A percentile compares a stretch with the other conserved stretches of the same genome.
Evolutionary conservation across 2,888 invertebrate genomes (phyloP).

Genomic region (Buathra laborator): DNA sequence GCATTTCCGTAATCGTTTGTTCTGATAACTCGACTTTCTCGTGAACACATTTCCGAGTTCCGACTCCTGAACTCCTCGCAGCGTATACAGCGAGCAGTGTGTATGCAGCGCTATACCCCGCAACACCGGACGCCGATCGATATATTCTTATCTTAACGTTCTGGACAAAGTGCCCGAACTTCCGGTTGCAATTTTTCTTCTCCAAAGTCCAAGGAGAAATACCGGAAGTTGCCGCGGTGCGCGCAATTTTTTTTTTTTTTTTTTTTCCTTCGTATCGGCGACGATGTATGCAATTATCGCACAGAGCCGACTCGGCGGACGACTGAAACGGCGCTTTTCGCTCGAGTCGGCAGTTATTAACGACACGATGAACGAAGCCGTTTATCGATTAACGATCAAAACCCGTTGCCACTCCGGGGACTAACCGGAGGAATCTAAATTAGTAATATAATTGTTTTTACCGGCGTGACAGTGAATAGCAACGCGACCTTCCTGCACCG

Average conservation of each 20-base stretch:
- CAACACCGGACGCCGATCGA: slow-evolving; percentile 46
- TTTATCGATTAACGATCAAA: slow-evolving; percentile 41
- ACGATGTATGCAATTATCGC: slow-evolving; percentile 1
- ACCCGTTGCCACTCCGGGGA: background rate
- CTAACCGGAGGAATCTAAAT: slow-evolving; percentile 17
- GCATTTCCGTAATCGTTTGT: too few species aligned
- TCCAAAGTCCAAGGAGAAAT: slow-evolving; percentile 24
- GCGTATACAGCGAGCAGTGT: background rate
- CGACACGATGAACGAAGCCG: slow-evolving; percentile 4
- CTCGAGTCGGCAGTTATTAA: background rate
- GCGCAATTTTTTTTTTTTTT: slow-evolving; percentile 20
- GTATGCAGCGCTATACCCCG: background rate
- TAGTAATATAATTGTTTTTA: slow-evolving; percentile 79
- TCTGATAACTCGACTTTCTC: background rate
- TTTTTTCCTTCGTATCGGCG: background rate
- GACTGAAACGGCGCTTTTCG: background rate
- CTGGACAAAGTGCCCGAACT: slow-evolving; percentile 58
- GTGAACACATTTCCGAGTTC: background rate
- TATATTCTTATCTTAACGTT: slow-evolving; percentile 58
- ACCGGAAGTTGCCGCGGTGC: slow-evolving; percentile 45
- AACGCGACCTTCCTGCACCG: slow-evolving; percentile 92
- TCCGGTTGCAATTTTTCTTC: slow-evolving; percentile 51
- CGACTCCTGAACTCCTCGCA: background rate
- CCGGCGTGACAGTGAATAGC: slow-evolving; percentile 96
- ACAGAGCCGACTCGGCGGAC: background rate